These are phyloP conservation scores for Notodromas monacha DNA, from an alignment of 2,888 invertebrate species.

Conservation along the genomic window DNA sequence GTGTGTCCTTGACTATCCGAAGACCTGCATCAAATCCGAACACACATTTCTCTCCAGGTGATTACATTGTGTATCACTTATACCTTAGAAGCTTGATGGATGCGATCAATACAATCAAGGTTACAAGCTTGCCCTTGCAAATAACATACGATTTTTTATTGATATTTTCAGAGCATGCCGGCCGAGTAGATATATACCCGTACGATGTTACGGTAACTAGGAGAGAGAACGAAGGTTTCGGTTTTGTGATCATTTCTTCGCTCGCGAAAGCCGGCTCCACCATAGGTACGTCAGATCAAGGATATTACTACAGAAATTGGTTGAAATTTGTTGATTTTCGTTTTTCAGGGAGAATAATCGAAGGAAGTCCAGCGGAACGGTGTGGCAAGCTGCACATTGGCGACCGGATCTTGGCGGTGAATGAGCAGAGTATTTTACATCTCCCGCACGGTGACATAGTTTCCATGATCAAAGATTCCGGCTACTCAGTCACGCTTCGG, in stretches of 20 bases:
- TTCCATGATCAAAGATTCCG: slow-evolving; percentile 83
- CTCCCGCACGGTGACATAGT: slow-evolving; percentile 87
- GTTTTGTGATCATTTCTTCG: slow-evolving; percentile 90
- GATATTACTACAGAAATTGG: too few species aligned
- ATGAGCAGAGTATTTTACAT: slow-evolving; percentile 58
- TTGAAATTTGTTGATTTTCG: slow-evolving; percentile 1
- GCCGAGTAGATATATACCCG: slow-evolving; percentile 25
- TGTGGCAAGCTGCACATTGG: slow-evolving; percentile 67
- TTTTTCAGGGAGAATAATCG: slow-evolving; percentile 50
- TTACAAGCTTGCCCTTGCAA: too few species aligned
- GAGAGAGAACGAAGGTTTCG: slow-evolving; percentile 80
- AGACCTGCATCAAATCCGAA: too few species aligned
- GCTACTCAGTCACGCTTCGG: slow-evolving; percentile 53
- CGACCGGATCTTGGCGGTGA: slow-evolving; percentile 79
- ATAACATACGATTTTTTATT: too few species aligned
- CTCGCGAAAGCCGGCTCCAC: slow-evolving; percentile 53
- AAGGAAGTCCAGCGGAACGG: slow-evolving; percentile 75
- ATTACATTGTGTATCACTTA: too few species aligned
- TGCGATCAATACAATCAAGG: too few species aligned
- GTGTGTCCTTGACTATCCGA: slow-evolving; percentile 43
- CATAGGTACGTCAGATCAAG: too few species aligned
- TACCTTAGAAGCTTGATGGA: too few species aligned
- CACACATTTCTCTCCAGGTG: too few species aligned
- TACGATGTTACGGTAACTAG: slow-evolving; percentile 72
- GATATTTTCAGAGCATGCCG: too few species aligned